These are phyloP conservation scores for Furnarius figulus DNA, from an alignment of 2,113 vertebrate species.

Conservation along the genomic window DNA sequence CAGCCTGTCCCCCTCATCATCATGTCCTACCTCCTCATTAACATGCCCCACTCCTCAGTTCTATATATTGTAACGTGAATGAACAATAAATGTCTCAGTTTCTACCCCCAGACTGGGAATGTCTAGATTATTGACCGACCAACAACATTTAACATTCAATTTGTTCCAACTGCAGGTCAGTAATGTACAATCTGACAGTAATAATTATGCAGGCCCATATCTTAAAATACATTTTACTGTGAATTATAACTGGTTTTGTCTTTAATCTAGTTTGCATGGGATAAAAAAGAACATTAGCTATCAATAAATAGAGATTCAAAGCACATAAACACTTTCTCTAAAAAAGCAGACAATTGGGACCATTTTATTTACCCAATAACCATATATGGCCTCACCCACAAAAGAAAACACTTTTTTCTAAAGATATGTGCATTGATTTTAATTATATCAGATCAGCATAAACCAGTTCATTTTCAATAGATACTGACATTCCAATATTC, in stretches of 20 bases:
- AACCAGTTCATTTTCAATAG: background rate
- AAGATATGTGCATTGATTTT: conserved; percentile 39
- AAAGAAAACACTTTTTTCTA: background rate
- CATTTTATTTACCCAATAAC: background rate
- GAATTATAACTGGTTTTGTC: background rate
- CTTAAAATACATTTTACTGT: background rate
- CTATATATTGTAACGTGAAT: too few species aligned
- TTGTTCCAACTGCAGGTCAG: background rate
- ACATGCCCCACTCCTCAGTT: too few species aligned
- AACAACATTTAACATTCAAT: background rate
- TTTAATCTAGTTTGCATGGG: background rate
- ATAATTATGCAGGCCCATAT: background rate
- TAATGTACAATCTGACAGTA: background rate
- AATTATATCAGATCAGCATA: conserved; percentile 37
- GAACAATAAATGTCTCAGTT: too few species aligned
- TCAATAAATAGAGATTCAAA: background rate
- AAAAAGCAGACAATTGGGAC: background rate
- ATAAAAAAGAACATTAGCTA: background rate
- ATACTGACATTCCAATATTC: conserved; percentile 28
- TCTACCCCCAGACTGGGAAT: too few species aligned
- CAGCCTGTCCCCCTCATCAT: too few species aligned
- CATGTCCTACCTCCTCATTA: too few species aligned
- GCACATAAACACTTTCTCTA: background rate
- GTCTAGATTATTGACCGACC: too few species aligned
- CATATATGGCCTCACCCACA: background rate